Percentiles rank a stretch among this genome's conserved stretches.
Evolutionary conservation across 2,797 vertebrate genomes (phyloP).

Genomic region (Heteromormyrus szaboi): DNA sequence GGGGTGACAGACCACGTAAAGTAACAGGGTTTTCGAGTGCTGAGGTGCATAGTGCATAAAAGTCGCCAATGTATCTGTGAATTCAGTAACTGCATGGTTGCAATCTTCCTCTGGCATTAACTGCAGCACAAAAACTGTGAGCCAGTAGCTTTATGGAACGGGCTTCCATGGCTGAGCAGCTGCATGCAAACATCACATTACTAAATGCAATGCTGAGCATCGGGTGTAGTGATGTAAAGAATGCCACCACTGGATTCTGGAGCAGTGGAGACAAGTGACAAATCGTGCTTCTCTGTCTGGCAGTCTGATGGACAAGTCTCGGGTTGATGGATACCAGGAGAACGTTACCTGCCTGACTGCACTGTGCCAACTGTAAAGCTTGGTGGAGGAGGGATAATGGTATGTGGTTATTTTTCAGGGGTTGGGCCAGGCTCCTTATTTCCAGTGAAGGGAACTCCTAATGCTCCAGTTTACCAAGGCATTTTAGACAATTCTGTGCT

Average conservation of each 20-base stretch:
- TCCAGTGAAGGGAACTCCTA: neutral
- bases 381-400: neutral
- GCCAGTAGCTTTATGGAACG: neutral
- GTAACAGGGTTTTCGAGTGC: neutral
- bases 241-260: neutral
- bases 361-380: neutral
- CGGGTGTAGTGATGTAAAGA: neutral
- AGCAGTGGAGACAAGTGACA: neutral
- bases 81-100: neutral
- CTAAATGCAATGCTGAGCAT: neutral
- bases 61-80: neutral
- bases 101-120: neutral
- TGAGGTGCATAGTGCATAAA: neutral
- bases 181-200: neutral
- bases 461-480: neutral
- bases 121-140: neutral
- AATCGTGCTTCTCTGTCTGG: neutral
- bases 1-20: neutral
- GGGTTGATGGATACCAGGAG: neutral
- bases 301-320: neutral
- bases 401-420: neutral
- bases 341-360: neutral
- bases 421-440: neutral
- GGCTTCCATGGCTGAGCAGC: neutral
- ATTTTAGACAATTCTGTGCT: neutral